Base-by-base conservation (phyloP, 2,888 invertebrate species). In the Panzeria rudis region DNA sequence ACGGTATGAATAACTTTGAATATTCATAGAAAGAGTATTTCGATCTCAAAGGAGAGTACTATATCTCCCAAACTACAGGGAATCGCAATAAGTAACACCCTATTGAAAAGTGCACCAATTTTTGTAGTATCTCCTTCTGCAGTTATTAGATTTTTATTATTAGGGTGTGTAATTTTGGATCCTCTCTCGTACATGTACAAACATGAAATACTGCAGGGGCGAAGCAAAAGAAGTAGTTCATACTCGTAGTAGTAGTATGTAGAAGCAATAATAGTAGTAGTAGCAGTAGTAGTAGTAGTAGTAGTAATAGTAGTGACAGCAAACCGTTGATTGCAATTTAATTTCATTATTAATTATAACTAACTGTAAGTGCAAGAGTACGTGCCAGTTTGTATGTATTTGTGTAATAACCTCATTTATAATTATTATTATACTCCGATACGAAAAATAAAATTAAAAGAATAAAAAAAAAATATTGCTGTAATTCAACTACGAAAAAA, bases 261-360 rank as follows among this genome's bases (percentile, higher is more conserved):
- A 56, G 0, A 9, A 32, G 15, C 1, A 29, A 11, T 32, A 13
- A n/a, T 66, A 62, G 47, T 72, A 11, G 73, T 23, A 38, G 52
- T 25, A 8, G 52, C 15, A n/a, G 35, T 29, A 54, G 29, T 72
- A 17, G 56, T 15, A 17, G 44, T 59, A 20, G 59, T 59, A 17
- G 44, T 44, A 4, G 59, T 52, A 23, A 69, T 52, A 4, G 41
- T 44, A 79, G 64, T 56, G 61, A 69, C 64, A 72, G 79, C 64
- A 79, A 73, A 73, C 66, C 66, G 73, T 82, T 85, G 85, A 85
- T 85, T 81, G 78, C 85, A 85, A 85, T 85, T 78, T 85, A 85
- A 85, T 85, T 85, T 85, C 77, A 64, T 85, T 85, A 82, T 85
- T 85, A 85, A 85, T 85, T 85, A 85, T 78, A 71, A 76, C 52